A percentile compares a stretch with the other conserved stretches of the same genome.
These are phyloP conservation scores for Rhizoglyphus robini DNA, from an alignment of 1,140 invertebrate species.

Conservation along the genomic window DNA sequence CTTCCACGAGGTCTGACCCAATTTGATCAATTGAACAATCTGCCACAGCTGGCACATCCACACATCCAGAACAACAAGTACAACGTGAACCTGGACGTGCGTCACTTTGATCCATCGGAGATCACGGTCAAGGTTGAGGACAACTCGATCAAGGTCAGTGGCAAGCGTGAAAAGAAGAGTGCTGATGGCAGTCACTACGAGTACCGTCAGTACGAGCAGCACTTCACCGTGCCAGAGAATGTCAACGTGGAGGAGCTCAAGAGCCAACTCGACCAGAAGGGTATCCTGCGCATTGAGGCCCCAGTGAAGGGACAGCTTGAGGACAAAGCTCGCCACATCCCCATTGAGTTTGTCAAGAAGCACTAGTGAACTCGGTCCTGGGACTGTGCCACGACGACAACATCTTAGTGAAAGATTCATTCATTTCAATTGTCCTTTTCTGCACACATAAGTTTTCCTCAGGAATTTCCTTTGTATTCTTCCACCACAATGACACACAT, in stretches of 20 bases:
- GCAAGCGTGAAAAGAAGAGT: constrained; percentile 21
- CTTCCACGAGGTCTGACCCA: too few species aligned
- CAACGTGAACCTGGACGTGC: constrained; percentile 10
- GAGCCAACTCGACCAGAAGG: neutral
- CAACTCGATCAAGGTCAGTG: constrained; percentile 15
- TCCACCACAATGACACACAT: too few species aligned
- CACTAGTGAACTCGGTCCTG: too few species aligned
- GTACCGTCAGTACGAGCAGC: constrained; percentile 4
- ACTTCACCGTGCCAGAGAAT: constrained; percentile 1
- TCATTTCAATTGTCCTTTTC: too few species aligned
- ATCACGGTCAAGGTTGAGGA: constrained; percentile 19
- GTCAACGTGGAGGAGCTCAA: constrained; percentile 2
- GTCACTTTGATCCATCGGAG: constrained; percentile 16
- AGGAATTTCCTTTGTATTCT: too few species aligned
- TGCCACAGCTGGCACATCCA: too few species aligned
- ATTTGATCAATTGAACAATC: too few species aligned
- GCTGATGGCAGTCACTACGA: constrained; percentile 17
- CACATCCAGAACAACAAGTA: constrained; percentile 17
- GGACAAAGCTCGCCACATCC: neutral
- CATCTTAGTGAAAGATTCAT: too few species aligned
- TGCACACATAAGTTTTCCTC: too few species aligned
- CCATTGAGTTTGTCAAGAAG: neutral
- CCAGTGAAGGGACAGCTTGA: neutral
- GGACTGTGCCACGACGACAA: too few species aligned
- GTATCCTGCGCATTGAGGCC: neutral